Evolutionary conservation across 2,888 invertebrate genomes (phyloP).

Genomic region (Lochmaea capreae): DNA sequence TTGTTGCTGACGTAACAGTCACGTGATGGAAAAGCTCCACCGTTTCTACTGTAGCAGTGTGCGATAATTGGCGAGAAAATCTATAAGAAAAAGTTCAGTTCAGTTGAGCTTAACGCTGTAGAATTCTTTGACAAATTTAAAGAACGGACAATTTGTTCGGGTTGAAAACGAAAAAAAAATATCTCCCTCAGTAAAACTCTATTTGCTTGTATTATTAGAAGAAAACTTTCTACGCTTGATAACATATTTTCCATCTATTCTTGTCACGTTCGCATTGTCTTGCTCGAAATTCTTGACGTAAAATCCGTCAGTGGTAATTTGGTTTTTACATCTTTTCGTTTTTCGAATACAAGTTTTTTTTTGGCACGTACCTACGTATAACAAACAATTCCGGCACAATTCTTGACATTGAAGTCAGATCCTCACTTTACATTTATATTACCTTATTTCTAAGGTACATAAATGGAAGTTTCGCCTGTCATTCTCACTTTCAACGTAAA

Average conservation of each 20-base stretch:
- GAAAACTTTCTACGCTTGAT: not conserved
- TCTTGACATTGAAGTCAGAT: constrained; percentile 24
- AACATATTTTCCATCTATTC: not conserved
- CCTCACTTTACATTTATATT: constrained; percentile 35
- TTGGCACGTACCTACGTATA: not conserved
- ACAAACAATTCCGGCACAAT: constrained; percentile 23
- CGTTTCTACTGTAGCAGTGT: too few relatives aligned
- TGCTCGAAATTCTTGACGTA: not conserved
- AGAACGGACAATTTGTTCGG: too few relatives aligned
- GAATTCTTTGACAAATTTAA: too few relatives aligned
- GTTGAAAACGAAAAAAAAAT: not conserved
- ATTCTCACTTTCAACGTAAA: constrained; percentile 28
- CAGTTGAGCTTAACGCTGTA: too few relatives aligned
- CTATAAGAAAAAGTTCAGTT: too few relatives aligned
- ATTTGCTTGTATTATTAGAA: not conserved
- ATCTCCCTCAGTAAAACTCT: not conserved
- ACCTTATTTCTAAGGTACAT: constrained; percentile 29
- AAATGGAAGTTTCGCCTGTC: constrained; percentile 19
- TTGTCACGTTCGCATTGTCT: not conserved
- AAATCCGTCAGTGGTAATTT: not conserved
- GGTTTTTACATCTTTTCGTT: not conserved
- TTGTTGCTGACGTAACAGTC: too few relatives aligned
- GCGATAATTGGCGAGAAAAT: not conserved
- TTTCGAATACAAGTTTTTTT: constrained; percentile 1
- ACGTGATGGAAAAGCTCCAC: too few relatives aligned